Percentiles rank a stretch among this genome's conserved stretches.
Conservation (phyloP, 1,140 invertebrate genomes). For the Spodoptera frugiperda region DNA sequence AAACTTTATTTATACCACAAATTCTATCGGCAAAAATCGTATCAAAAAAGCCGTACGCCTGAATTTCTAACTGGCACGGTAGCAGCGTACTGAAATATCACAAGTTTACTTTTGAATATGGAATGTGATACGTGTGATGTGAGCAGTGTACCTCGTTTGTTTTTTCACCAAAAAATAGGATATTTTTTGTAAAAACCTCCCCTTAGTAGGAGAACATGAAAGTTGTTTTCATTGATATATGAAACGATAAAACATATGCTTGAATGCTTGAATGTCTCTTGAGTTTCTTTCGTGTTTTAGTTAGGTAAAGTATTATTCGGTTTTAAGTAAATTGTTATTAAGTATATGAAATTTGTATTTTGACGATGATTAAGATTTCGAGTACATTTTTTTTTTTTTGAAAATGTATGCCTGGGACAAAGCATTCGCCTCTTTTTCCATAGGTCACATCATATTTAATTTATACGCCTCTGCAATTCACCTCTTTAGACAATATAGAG, state of each 20-base stretch:
- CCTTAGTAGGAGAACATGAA: not conserved
- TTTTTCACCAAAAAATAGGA: slow-evolving; percentile 20
- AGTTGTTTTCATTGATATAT: not conserved
- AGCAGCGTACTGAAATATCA: slow-evolving; percentile 11
- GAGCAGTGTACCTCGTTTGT: slow-evolving; percentile 5
- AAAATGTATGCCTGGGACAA: too few species aligned
- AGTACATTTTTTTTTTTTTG: too few species aligned
- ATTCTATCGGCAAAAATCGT: not conserved
- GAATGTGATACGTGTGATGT: slow-evolving; percentile 23
- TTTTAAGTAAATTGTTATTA: too few species aligned
- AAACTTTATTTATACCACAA: not conserved
- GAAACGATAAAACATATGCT: slow-evolving; percentile 16
- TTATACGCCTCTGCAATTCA: too few species aligned
- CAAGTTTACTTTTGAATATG: slow-evolving; percentile 34
- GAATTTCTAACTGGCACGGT: not conserved
- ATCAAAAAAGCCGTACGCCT: not conserved
- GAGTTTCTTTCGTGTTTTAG: too few species aligned
- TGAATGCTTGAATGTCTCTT: too few species aligned
- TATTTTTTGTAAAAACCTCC: slow-evolving; percentile 38
- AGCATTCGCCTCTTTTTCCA: too few species aligned
- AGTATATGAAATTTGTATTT: too few species aligned
- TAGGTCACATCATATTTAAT: too few species aligned
- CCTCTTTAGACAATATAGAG: too few species aligned
- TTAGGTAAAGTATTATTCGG: too few species aligned
- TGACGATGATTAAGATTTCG: too few species aligned